Evolutionary conservation across 2,113 vertebrate species (phyloP), one percentile per base, ranked within the genome.

Genomic region (Hyperopisus bebe): DNA sequence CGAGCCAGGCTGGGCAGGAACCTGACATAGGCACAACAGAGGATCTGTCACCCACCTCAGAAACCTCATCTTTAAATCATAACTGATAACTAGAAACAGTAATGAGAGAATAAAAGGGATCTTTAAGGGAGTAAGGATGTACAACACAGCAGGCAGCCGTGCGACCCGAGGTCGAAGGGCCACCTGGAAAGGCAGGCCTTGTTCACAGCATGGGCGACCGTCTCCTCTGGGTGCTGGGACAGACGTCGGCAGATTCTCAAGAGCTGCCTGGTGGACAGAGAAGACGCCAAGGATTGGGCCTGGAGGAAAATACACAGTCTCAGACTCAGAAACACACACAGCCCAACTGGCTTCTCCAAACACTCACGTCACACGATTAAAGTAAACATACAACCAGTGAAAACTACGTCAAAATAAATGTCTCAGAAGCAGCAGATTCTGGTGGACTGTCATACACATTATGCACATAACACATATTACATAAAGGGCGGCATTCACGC

Each of bases 151-250:
- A 39, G 15, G 39, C 13, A 17, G 3, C 5, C 9, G 6, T 77
- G 74, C 15, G 1, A 2, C 15, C 15, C 3, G 70, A 89, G 19
- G 53, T 50, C 11, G 51, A 58, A 55, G 83, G 17, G 89, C 5
- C 95, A 99, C 98, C 98, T 98, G 94, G 98, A 98, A 88, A 99
- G 97, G 90, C 98, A 99, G 53, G 98, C 97, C 95, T 98, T 99
- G 84, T 97, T 97, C 91, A 99, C 93, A 86, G 97, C 97, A 51
- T 95, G 92, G 89, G 96, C 94, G 82, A 99, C 94, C 88, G 94
- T 98, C 94, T 99, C 98, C 70, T 97, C 94, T 17, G 98, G 98
- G 90, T 99, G 96, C 85, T 94, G 95, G 17, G 98, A 97, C 80
- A 99, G 94, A 11, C 97, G 97, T 42, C 96, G 96, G 91, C 97